phyloP scores from a whole-genome alignment of 2,888 invertebrate species.

The Saturnia pavonia region DNA sequence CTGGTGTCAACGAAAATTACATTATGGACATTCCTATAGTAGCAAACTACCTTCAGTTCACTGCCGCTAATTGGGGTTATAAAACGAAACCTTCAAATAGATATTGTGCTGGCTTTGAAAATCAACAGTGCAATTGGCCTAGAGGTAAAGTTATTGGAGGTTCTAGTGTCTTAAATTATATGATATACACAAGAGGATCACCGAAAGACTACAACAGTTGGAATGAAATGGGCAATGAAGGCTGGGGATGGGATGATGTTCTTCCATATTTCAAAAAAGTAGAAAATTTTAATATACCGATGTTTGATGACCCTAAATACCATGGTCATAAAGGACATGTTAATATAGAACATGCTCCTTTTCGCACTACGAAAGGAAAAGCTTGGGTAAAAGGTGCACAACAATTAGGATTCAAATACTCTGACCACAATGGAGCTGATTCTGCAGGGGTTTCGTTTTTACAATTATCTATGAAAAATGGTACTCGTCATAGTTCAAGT shows the following conservation, averaged over 20 bases:
- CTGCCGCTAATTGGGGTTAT: conserved; percentile 90
- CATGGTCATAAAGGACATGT: conserved; percentile 82
- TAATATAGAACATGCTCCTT: conserved; percentile 79
- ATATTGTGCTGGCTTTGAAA: conserved; percentile 88
- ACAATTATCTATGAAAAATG: conserved; percentile 84
- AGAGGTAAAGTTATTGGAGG: conserved; percentile 92
- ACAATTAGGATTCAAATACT: conserved; percentile 82
- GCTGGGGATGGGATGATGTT: conserved; percentile 88
- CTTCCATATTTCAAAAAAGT: conserved; percentile 90
- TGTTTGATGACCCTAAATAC: conserved; percentile 72
- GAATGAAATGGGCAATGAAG: conserved; percentile 86
- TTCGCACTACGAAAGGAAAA: conserved; percentile 72
- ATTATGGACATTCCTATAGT: conserved; percentile 89
- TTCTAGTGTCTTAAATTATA: conserved; percentile 89
- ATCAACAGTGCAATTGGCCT: conserved; percentile 89
- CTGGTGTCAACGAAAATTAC: conserved; percentile 86
- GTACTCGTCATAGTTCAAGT: conserved; percentile 85
- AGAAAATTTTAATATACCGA: conserved; percentile 85
- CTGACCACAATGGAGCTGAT: conserved; percentile 84
- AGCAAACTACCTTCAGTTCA: conserved; percentile 87
- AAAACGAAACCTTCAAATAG: conserved; percentile 88
- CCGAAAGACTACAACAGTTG: conserved; percentile 89
- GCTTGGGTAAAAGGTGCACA: conserved; percentile 84
- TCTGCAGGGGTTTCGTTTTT: conserved; percentile 83
- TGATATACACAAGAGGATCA: conserved; percentile 89